phyloP scores from a whole-genome alignment of 2,888 invertebrate genomes.

The Drosophila fulvimacula region DNA sequence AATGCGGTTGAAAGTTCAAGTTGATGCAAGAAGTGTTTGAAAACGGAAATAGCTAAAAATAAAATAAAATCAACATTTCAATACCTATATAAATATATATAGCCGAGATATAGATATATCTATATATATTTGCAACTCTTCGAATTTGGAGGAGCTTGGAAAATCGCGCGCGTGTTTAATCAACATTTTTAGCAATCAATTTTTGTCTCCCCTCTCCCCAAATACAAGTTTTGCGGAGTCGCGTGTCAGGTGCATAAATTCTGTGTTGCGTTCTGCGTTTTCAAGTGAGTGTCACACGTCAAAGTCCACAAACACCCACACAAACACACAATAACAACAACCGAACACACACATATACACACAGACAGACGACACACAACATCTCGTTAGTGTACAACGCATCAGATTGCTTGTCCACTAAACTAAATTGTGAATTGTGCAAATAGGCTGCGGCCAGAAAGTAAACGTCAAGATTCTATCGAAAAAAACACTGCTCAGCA shows the following conservation, averaged over 20 bases:
- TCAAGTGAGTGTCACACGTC: slow-evolving; percentile 9
- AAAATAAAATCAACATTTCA: slow-evolving; percentile 33
- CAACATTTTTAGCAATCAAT: slow-evolving; percentile 35
- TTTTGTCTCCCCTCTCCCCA: slow-evolving; percentile 13
- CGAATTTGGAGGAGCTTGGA: slow-evolving; percentile 17
- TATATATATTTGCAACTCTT: slow-evolving; percentile 18
- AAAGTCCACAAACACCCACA: slow-evolving; percentile 1
- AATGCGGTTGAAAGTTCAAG: slow-evolving; percentile 33
- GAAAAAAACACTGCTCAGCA: slow-evolving; percentile 72
- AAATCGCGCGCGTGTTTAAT: slow-evolving; percentile 42
- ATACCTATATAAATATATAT: slow-evolving; percentile 11
- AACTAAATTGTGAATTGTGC: slow-evolving; percentile 22
- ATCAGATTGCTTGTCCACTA: slow-evolving; percentile 3
- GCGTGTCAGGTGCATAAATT: slow-evolving; percentile 28
- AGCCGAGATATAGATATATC: background rate
- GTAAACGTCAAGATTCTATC: slow-evolving; percentile 81
- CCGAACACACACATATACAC: background rate
- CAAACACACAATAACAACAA: background rate
- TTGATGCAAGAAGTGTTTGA: slow-evolving; percentile 59
- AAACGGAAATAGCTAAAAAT: slow-evolving; percentile 25
- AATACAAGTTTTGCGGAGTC: slow-evolving; percentile 19
- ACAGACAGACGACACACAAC: slow-evolving; percentile 11
- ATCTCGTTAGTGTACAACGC: background rate
- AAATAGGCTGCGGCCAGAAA: slow-evolving; percentile 57
- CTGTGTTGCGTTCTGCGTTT: slow-evolving; percentile 29